These are phyloP conservation scores for Corydoras maculifer DNA, from an alignment of 2,113 vertebrate genomes.

Conservation along the genomic window DNA sequence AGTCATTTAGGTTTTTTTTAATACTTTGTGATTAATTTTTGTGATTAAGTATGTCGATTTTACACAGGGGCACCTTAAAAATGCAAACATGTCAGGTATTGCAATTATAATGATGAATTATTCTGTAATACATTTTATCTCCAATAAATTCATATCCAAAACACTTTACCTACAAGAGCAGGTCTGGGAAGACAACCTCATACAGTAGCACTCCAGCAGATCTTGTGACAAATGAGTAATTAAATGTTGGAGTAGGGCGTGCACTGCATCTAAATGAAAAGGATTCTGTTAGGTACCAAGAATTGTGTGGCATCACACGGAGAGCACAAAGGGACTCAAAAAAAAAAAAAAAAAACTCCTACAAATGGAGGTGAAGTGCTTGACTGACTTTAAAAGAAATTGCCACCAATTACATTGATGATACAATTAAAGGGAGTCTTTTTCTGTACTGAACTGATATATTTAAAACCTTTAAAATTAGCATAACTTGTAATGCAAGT, in stretches of 20 bases:
- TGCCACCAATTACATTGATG: background rate
- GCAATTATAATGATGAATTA: constrained; percentile 19
- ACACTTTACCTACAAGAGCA: constrained; percentile 25
- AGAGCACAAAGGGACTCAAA: constrained; percentile 12
- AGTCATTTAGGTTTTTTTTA: background rate
- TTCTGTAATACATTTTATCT: constrained; percentile 22
- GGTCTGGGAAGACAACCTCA: constrained; percentile 18
- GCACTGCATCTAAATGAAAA: constrained; percentile 27
- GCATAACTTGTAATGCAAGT: background rate
- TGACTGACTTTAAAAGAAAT: constrained; percentile 3
- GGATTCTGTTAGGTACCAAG: background rate
- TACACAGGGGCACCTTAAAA: background rate
- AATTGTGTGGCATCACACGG: constrained; percentile 2
- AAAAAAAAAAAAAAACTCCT: too few species aligned
- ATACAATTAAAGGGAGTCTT: background rate
- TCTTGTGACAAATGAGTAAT: constrained; percentile 35
- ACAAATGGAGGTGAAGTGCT: background rate
- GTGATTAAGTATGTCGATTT: constrained; percentile 4
- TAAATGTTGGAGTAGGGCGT: constrained; percentile 27
- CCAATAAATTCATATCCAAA: constrained; percentile 28
- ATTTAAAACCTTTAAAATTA: background rate
- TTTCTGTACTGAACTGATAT: background rate
- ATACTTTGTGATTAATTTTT: constrained; percentile 5
- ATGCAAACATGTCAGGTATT: background rate
- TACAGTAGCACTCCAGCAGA: constrained; percentile 26